Base-by-base conservation (phyloP, 1,140 invertebrate species). In the Cyclina sinensis region DNA sequence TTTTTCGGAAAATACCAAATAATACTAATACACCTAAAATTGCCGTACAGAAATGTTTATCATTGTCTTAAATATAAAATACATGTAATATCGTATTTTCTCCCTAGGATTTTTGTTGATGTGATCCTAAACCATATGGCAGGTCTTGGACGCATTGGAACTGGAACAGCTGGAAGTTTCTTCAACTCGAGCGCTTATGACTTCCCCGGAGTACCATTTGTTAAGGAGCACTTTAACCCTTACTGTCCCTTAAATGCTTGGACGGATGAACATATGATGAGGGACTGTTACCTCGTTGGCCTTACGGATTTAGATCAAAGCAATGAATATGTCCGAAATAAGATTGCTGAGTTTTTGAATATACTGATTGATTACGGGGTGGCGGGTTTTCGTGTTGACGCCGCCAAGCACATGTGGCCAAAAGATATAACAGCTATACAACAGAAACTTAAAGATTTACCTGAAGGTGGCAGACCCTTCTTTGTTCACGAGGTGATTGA, bases 81-180 rank as follows among this genome's bases (percentile, higher is more conserved):
- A n/a, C n/a, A n/a, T n/a, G n/a, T n/a, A n/a, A n/a, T n/a, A n/a
- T n/a, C n/a, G n/a, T n/a, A n/a, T n/a, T 43, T 43, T 43, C 43
- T 43, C 35, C 96, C 96, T 90, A 62, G 57, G 27, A 62, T 62
- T 27, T 62, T 27, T 27, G 57, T 62, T 27, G 98, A 99, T 94
- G 96, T 97, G 0, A 97, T 99, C 1, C 95, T 98, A 27, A 99
- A 99, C 93, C 98, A 99, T 94, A 99, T 99, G 98, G 97, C 97
- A 7, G 97, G 97, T 24, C 59, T 91, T 0, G 95, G 93, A 14
- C 91, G 88, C 59, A 74, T 80, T 14, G 94, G 96, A 11, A 84
- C 86, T 16, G 93, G 95, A 21, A 93, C 94, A 7, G 94, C 90
- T 2, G 96, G 96, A 4, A 93, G 89, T 35, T 83, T 82, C 0